phyloP scores from a whole-genome alignment of 2,113 vertebrate genomes.

The Dromaius novaehollandiae region DNA sequence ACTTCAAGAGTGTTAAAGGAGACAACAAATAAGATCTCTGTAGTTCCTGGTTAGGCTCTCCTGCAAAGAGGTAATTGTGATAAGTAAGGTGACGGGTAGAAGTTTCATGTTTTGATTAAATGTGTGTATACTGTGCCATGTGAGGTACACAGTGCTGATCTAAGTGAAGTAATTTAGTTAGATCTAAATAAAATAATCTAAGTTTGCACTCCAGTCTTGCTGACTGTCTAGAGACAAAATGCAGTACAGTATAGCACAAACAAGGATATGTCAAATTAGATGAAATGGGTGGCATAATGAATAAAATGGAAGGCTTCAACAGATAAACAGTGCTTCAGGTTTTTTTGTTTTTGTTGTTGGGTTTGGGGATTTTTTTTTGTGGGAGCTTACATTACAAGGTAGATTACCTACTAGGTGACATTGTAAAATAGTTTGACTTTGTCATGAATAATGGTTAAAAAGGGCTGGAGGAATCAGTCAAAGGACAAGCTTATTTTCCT shows the following conservation, averaged over 20 bases:
- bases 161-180: neutral
- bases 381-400: neutral
- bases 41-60: neutral
- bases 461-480: neutral
- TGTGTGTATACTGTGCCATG: rapidly evolving
- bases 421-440: neutral
- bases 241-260: neutral
- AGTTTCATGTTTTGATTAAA: neutral
- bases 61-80: rapidly evolving
- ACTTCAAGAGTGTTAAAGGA: neutral
- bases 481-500: neutral
- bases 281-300: neutral
- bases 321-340: neutral
- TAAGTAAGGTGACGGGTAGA: neutral
- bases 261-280: neutral
- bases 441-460: neutral
- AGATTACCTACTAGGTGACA: neutral
- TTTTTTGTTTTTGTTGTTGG: neutral
- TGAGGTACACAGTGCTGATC: neutral
- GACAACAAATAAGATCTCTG: neutral
- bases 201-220: neutral
- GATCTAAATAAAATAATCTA: neutral
- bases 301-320: neutral
- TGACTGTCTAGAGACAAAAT: neutral
- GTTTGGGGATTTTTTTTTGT: neutral